A percentile compares a stretch with the other conserved stretches of the same genome.
phyloP scores from a whole-genome alignment of 2,797 vertebrate genomes.

The Melopsittacus undulatus region DNA sequence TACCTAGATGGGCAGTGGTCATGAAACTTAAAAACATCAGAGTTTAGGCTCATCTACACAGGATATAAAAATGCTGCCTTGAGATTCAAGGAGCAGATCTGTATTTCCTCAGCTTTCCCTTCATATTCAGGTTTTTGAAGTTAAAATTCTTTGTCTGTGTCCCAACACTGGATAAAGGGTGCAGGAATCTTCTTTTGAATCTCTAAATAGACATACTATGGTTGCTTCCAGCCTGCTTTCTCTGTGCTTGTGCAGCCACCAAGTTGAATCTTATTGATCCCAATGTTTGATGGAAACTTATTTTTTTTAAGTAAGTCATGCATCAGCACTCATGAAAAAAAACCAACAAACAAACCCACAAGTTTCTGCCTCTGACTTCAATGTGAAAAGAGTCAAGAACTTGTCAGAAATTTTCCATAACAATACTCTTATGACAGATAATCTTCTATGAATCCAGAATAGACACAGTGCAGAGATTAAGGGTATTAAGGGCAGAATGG shows the following conservation, averaged over 20 bases:
- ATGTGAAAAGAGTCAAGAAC: not conserved
- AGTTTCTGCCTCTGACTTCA: not conserved
- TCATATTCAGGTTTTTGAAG: not conserved
- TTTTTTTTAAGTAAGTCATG: not conserved
- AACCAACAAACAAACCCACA: not conserved
- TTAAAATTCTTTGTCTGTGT: not conserved
- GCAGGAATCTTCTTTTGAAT: not conserved
- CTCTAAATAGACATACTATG: not conserved
- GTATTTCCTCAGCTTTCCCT: not conserved
- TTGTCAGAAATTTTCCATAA: not conserved
- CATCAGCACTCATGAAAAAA: not conserved
- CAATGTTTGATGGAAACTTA: not conserved
- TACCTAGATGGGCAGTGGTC: not conserved
- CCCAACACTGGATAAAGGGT: not conserved
- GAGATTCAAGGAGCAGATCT: not conserved
- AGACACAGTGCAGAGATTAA: slow-evolving; percentile 16
- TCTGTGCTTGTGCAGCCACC: not conserved
- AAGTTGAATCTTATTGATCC: not conserved
- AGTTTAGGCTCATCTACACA: not conserved
- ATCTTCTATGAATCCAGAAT: not conserved
- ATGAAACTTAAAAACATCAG: not conserved
- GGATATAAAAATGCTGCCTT: not conserved
- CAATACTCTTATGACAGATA: not conserved
- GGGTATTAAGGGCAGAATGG: slow-evolving; percentile 16
- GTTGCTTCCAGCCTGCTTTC: not conserved